Percentiles rank a stretch among this genome's conserved stretches.
phyloP scores from a whole-genome alignment of 2,113 vertebrate species.

The Nibea coibor region DNA sequence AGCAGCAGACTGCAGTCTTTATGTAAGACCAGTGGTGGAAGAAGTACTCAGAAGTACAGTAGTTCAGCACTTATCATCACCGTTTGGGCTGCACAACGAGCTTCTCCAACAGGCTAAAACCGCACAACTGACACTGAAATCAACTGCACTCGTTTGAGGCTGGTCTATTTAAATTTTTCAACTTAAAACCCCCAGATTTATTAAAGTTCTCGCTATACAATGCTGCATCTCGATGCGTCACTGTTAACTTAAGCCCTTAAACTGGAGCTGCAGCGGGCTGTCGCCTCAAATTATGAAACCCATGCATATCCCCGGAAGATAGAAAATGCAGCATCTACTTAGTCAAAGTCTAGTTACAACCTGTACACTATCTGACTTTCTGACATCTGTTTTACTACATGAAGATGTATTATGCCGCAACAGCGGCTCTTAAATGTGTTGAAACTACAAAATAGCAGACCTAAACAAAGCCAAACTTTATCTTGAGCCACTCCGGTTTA shows the following conservation, averaged over 20 bases:
- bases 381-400: too few species aligned
- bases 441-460: too few species aligned
- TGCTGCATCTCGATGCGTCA: conserved; percentile 17
- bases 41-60: neutral
- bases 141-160: neutral
- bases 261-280: neutral
- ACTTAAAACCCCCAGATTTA: conserved; percentile 24
- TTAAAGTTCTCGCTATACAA: conserved; percentile 35
- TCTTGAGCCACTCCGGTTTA: too few species aligned
- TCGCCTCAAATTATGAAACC: conserved; percentile 6
- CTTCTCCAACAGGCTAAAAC: too few species aligned
- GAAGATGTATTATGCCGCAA: too few species aligned
- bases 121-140: neutral
- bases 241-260: conserved; percentile 9
- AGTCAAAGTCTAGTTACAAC: too few species aligned
- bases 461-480: too few species aligned
- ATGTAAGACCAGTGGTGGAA: neutral
- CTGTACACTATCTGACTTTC: too few species aligned
- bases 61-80: too few species aligned
- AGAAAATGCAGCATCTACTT: too few species aligned
- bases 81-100: too few species aligned
- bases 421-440: too few species aligned
- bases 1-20: neutral
- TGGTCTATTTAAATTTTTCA: conserved; percentile 7
- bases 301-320: neutral